These are phyloP conservation scores for Drosophila santomea DNA, from an alignment of 1,140 invertebrate genomes.

Conservation along the genomic window DNA sequence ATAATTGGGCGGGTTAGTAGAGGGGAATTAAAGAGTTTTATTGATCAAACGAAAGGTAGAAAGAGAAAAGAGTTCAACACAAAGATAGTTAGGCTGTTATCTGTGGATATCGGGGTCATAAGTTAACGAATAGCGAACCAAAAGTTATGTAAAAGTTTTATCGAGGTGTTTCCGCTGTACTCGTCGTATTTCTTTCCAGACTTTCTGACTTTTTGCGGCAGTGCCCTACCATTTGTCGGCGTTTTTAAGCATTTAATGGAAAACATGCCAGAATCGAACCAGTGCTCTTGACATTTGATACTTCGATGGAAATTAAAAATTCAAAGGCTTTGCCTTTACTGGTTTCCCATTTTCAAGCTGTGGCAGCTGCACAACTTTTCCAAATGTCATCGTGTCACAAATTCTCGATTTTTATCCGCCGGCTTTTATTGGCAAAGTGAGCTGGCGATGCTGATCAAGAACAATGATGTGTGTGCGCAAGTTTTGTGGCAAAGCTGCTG, in stretches of 20 bases:
- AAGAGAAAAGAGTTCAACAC: conserved; percentile 47
- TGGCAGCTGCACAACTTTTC: background rate
- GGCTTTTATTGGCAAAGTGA: background rate
- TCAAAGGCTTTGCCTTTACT: background rate
- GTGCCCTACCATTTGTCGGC: too few species aligned
- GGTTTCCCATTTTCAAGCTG: background rate
- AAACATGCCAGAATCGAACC: background rate
- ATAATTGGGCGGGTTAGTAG: conserved; percentile 37
- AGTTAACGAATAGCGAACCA: conserved; percentile 1
- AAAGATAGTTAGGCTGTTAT: conserved; percentile 59
- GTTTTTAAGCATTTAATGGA: too few species aligned
- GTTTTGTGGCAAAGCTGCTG: conserved; percentile 24
- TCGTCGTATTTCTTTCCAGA: background rate
- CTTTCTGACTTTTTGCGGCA: too few species aligned
- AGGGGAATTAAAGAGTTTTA: conserved; percentile 27
- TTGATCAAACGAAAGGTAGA: conserved; percentile 52
- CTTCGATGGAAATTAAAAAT: background rate
- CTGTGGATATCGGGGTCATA: conserved; percentile 14
- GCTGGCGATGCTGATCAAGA: background rate
- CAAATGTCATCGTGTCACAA: background rate
- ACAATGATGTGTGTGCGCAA: conserved; percentile 12
- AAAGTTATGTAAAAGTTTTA: background rate
- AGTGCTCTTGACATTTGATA: background rate
- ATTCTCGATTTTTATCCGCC: background rate
- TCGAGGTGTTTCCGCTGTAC: background rate